Evolutionary conservation across 2,797 vertebrate genomes (phyloP).

Genomic region (Chaetophractus vellerosus): DNA sequence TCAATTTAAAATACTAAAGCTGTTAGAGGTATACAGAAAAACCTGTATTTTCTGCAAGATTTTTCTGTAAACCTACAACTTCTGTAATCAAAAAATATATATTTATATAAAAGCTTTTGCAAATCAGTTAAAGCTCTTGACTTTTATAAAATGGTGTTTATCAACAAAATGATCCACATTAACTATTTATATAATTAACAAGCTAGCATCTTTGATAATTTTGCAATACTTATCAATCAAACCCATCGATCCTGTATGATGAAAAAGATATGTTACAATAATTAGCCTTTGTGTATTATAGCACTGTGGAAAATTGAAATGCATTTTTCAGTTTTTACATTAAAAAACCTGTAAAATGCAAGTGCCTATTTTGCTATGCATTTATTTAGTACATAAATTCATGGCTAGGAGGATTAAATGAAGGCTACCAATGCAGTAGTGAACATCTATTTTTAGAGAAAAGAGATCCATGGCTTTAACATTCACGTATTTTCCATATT

Average conservation of each 20-base stretch:
- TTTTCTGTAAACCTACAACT: no score
- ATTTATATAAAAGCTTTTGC: no score
- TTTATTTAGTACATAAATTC: not conserved
- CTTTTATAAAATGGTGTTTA: not conserved
- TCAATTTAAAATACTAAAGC: not conserved
- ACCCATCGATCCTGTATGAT: not conserved
- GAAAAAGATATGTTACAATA: not conserved
- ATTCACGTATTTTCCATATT: constrained; percentile 71
- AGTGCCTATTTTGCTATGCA: not conserved
- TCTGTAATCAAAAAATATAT: no score
- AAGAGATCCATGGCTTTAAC: constrained; percentile 35
- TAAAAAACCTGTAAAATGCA: not conserved
- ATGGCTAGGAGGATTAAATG: not conserved
- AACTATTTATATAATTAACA: constrained; percentile 7
- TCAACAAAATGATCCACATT: not conserved
- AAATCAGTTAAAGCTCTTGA: not conserved
- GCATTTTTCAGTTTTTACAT: no score
- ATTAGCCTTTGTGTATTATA: not conserved
- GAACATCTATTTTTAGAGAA: constrained; percentile 57
- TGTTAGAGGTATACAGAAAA: not conserved
- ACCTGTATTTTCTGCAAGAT: no score
- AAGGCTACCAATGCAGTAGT: not conserved
- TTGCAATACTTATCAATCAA: not conserved
- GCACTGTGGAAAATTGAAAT: not conserved
- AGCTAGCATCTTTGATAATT: not conserved